Base-by-base conservation (phyloP, 2,797 vertebrate species). In the Melanogrammus aeglefinus region DNA sequence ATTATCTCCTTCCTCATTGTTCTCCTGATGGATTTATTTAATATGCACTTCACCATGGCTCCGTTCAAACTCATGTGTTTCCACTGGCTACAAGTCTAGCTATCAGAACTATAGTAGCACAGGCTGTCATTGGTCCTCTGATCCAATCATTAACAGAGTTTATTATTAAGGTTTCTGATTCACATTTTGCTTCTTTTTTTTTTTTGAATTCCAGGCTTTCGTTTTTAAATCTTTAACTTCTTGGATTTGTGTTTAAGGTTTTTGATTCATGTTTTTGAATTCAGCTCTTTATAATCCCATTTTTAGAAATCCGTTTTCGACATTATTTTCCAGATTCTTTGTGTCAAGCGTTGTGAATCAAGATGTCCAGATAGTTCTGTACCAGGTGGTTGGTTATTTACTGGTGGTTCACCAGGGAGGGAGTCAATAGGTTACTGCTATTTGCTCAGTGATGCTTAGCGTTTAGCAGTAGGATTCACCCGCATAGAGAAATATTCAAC, bases 1-100 rank as follows among this genome's bases (percentile, higher is more conserved):
- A n/a, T 14, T 38, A 82, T 72, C 75, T 44, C 39, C 74, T 75
- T 31, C 78, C 44, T 47, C 4, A 79, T 79, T 76, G 41, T 39
- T 78, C 51, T 5, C 27, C 16, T 31, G n/a, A 76, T 38, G 47
- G 47, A 73, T 76, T 79, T 29, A 75, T 51, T 72, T 66, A 63
- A 18, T 71, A 24, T 76, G 7, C 38, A 36, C 66, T 77, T 83
- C 75, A 21, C 0, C 27, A 21, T 21, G 47, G 47, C 47, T 57
- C 47, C 47, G 10, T 63, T 63, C 57, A n/a, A 24, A 24, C 24
- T 63, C 21, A n/a, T 44, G 41, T 63, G 21, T 24, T 63, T 24
- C 18, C 18, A 57, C 47, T 57, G 4, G 47, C 47, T 57, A 21
- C 16, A 57, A 57, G 47, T 57, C 47, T 57, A 21, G 16, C 16